Evolutionary conservation across 2,797 vertebrate genomes (phyloP).

Genomic region (Mormyrops boulengeri): DNA sequence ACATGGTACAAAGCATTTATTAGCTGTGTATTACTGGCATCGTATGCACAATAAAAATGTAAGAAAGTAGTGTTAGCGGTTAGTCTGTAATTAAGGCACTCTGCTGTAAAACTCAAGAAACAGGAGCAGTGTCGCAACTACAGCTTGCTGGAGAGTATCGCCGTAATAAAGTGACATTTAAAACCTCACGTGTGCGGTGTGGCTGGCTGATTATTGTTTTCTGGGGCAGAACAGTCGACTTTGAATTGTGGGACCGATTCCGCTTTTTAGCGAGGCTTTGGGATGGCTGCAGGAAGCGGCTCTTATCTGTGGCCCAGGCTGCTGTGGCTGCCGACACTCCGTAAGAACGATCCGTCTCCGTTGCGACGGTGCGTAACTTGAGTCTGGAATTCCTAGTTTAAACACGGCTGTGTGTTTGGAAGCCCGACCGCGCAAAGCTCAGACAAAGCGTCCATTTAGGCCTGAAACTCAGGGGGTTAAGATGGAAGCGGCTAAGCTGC

Average conservation of each 20-base stretch:
- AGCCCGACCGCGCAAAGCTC: not conserved
- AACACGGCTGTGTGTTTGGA: not conserved
- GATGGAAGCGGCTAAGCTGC: not conserved
- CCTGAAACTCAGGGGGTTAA: not conserved
- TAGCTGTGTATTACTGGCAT: not conserved
- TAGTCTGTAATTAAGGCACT: not conserved
- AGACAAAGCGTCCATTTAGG: not conserved
- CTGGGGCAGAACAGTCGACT: not conserved
- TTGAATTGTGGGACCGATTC: not conserved
- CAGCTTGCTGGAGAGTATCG: not conserved
- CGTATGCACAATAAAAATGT: not conserved
- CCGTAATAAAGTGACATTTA: not conserved
- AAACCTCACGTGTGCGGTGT: not conserved
- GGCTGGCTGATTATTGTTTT: not conserved
- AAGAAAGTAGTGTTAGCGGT: not conserved
- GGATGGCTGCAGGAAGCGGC: not conserved
- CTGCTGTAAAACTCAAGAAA: not conserved
- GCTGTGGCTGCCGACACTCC: not conserved
- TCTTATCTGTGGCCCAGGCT: not conserved
- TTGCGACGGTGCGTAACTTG: not conserved
- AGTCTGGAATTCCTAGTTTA: not conserved
- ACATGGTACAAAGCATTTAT: not conserved
- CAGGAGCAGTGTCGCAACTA: not conserved
- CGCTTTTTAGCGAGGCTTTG: not conserved
- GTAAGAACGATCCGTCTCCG: not conserved